Base-by-base conservation (phyloP, 1,140 invertebrate genomes). In the Psix sp. region DNA sequence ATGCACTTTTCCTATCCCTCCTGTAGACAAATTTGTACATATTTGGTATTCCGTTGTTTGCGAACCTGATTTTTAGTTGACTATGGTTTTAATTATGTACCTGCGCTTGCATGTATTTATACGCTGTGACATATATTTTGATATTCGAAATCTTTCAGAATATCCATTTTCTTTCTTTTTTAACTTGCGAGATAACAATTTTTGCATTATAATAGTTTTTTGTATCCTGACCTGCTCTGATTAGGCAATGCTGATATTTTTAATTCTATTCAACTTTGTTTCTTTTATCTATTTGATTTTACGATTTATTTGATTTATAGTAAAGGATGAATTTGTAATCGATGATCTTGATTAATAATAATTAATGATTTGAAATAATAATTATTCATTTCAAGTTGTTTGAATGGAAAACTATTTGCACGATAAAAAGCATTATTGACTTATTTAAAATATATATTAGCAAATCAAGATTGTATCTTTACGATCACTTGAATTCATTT, bases 181-280 rank as follows among this genome's bases (percentile, higher is more conserved):
- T n/a, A n/a, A n/a, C n/a, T n/a, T n/a, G n/a, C n/a, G n/a, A n/a
- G n/a, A n/a, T n/a, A n/a, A n/a, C n/a, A 7, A 29, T 29, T 29
- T 29, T 46, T 24, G n/a, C 7, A 20, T 29, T 15, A 14, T 33
- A n/a, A n/a, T 51, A 38, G 11, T 51, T 24, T 59, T 33, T 31
- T 29, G 2, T 29, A 20, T 56, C 29, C 35, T 74, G 62, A 42
- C 56, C 70, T 74, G 70, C 63, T 74, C 70, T 66, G 40, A 45
- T 46, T 45, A 62, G 54, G 62, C 62, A 66, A 16, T 40, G 33
- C 40, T 70, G 29, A 17, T 16, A 24, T 40, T 24, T 46, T 56
- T 24, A 13, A 6, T 38, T 26, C 18, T 36, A 9, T 10, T 3
- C 11, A 26, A 13, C 18, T 40, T 39, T 48, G 5, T 13, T 35